Conservation (phyloP, 2,113 vertebrate genomes). For the Apus apus region DNA sequence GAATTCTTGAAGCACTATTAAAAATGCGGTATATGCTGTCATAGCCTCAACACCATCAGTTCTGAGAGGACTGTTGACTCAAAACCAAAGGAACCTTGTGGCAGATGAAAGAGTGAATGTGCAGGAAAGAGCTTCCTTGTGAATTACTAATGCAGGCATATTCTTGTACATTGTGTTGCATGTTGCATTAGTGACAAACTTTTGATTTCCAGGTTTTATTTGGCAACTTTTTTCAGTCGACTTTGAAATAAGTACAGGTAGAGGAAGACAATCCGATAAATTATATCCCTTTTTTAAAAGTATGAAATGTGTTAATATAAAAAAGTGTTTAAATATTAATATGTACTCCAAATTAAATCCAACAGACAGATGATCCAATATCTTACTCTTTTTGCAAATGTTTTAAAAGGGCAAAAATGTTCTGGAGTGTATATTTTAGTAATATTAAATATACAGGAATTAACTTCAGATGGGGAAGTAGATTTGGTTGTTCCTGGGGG, state of each 20-base stretch:
- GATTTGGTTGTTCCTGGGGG: neutral
- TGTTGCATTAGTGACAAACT: neutral
- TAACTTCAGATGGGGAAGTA: neutral
- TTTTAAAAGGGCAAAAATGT: neutral
- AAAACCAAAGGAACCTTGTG: neutral
- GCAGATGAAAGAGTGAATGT: neutral
- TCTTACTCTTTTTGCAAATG: neutral
- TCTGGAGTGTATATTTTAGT: neutral
- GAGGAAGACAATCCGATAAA: neutral
- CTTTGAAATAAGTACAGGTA: neutral
- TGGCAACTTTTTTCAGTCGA: neutral
- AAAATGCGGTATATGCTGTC: neutral
- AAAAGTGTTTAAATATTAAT: neutral
- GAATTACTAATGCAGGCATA: neutral
- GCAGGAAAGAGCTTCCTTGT: neutral
- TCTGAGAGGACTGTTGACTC: neutral
- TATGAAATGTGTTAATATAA: neutral
- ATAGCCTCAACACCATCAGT: neutral
- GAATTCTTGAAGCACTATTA: neutral
- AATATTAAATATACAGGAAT: neutral
- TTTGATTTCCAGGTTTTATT: neutral
- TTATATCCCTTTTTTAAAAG: neutral
- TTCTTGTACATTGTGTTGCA: neutral
- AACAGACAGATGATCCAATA: neutral
- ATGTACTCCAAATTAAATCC: neutral